Evolutionary conservation across 2,888 invertebrate genomes (phyloP), one percentile per base, ranked within the genome.

Genomic region (Pelosia muscerda): DNA sequence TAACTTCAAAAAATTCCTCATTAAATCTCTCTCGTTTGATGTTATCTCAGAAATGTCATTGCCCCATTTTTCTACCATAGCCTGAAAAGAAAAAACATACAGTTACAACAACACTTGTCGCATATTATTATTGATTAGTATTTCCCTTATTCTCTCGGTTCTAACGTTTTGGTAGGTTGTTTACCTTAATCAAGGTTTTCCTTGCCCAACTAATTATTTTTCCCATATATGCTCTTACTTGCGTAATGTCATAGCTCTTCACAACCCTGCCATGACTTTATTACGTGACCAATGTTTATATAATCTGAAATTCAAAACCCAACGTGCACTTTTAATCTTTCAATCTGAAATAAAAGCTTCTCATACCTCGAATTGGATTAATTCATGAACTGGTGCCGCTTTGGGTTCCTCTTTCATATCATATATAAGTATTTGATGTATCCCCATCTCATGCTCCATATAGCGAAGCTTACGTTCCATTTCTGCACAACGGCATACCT

Each of bases 401-500:
- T 95, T 96, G 0, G 97, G 97, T 4, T 92, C 93, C 66, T 96
- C 96, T 0, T 92, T 92, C 19, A 96, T 95, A 71, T 97, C 96
- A 87, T 90, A 90, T 93, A 96, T 66, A 4, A 95, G 95, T 64
- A 98, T 97, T 0, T 95, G 94, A 80, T 98, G 97, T 85, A 97
- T 97, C 72, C 92, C 94, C 82, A 98, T 96, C 91, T 98, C 98
- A 0, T 95, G 94, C 83, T 97, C 97, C 85, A 98, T 96, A 84
- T 96, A 98, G 9, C 96, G 91, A 31, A 98, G 92, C 83, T 97
- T 97, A 54, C 97, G 95, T 86, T 98, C 97, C 97, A 98, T 97
- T 87, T 98, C 98, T 78, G 97, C 97, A 88, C 97, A 98, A 71
- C 98, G 95, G 68, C 98, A 96, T 22, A 98, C 96, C 88, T 98